A percentile compares a stretch with the other conserved stretches of the same genome.
phyloP scores from a whole-genome alignment of 2,797 vertebrate species.

The Galago senegalensis region DNA sequence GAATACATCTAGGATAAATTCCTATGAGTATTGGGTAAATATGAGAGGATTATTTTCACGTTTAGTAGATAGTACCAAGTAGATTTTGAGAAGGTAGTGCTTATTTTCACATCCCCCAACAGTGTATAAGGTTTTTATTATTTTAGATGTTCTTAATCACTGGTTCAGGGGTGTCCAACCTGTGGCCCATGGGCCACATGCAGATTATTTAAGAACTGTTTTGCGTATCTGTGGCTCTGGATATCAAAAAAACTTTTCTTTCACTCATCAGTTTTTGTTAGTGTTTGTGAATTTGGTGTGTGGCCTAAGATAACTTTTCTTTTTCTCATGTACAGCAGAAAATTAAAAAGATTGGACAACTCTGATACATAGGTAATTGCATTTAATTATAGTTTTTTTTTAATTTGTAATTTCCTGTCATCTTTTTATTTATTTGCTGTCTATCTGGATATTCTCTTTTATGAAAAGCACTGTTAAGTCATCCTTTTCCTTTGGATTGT shows the following conservation, averaged over 20 bases:
- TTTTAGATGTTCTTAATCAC: not conserved
- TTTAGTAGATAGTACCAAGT: not conserved
- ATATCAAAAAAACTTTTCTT: too few relatives aligned
- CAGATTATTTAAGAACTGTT: too few relatives aligned
- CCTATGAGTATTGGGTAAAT: not conserved
- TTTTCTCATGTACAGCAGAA: too few relatives aligned
- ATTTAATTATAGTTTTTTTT: not conserved
- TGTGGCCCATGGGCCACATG: too few relatives aligned
- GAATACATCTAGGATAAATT: not conserved
- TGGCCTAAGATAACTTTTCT: too few relatives aligned
- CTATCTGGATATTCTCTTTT: not conserved
- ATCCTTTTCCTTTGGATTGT: not conserved
- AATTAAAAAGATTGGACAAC: not conserved
- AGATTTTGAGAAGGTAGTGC: not conserved
- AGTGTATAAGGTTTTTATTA: not conserved
- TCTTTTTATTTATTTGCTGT: not conserved
- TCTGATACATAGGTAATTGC: not conserved
- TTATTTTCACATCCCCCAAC: not conserved
- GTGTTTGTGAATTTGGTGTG: too few relatives aligned
- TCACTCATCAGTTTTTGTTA: too few relatives aligned
- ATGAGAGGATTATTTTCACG: not conserved
- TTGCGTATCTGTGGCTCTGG: too few relatives aligned
- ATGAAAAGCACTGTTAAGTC: not conserved
- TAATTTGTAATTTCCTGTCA: not conserved
- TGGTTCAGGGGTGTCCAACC: too few relatives aligned